Percentiles rank a stretch among this genome's conserved stretches.
These are phyloP conservation scores for Drosophila ustulata DNA, from an alignment of 2,888 invertebrate genomes.

Conservation along the genomic window DNA sequence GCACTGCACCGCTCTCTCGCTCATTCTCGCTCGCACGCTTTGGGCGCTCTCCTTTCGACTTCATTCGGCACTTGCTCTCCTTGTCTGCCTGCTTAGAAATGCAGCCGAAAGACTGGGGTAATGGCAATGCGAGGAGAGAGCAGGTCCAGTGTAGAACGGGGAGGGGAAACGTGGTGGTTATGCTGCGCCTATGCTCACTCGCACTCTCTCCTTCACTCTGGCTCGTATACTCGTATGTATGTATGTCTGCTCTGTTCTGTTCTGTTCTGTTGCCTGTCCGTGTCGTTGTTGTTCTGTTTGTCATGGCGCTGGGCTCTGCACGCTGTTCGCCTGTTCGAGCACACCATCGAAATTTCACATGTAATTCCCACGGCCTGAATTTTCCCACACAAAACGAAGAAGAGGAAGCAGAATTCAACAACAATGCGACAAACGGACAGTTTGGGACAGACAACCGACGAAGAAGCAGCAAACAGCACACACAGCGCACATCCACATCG, in stretches of 20 bases:
- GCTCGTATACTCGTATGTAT: constrained; percentile 22
- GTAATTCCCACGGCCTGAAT: constrained; percentile 85
- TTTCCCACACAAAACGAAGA: constrained; percentile 83
- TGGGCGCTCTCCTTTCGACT: not conserved
- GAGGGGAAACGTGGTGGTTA: constrained; percentile 31
- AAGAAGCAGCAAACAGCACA: constrained; percentile 32
- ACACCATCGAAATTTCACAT: constrained; percentile 85
- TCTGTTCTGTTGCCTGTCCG: constrained; percentile 37
- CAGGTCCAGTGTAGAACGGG: not conserved
- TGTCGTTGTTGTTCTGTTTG: constrained; percentile 33
- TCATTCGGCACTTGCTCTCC: not conserved
- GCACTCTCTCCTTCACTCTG: constrained; percentile 22
- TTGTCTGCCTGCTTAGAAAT: constrained; percentile 32
- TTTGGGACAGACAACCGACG: constrained; percentile 57
- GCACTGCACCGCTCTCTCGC: constrained; percentile 6
- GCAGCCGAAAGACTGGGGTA: constrained; percentile 26
- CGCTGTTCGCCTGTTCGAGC: constrained; percentile 84
- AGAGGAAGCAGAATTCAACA: constrained; percentile 72
- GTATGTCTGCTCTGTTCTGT: constrained; percentile 31
- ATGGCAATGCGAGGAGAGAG: constrained; percentile 26
- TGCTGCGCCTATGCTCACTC: constrained; percentile 47
- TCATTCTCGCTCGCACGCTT: not conserved
- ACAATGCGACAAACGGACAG: constrained; percentile 64
- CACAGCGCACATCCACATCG: constrained; percentile 20
- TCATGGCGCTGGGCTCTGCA: constrained; percentile 35